Conservation (phyloP, 2,797 vertebrate species). For the Pteronotus mesoamericanus region DNA sequence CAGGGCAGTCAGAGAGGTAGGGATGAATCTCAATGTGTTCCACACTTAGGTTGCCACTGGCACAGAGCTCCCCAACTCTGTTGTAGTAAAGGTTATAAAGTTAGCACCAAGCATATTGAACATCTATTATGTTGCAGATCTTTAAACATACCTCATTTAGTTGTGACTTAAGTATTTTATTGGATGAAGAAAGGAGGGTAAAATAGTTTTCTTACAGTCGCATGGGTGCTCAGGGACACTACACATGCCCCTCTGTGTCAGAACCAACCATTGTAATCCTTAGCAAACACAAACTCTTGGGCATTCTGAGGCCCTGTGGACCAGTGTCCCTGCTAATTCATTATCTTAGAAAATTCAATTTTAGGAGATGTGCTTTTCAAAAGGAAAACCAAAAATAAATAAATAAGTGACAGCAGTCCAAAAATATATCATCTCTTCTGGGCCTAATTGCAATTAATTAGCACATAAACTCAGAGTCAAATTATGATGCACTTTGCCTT, state of each 20-base stretch:
- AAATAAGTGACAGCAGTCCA: slow-evolving; percentile 53
- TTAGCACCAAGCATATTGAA: not conserved
- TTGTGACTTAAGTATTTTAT: not conserved
- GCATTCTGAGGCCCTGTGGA: not conserved
- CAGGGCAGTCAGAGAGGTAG: not conserved
- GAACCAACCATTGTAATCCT: not conserved
- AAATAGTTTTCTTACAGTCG: not conserved
- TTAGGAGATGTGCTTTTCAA: not conserved
- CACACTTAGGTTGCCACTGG: not conserved
- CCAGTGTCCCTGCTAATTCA: not conserved
- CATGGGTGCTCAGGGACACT: too few relatives aligned
- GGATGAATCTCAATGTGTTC: not conserved
- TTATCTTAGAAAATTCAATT: not conserved
- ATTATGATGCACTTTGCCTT: slow-evolving; percentile 59
- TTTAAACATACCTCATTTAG: not conserved
- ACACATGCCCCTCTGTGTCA: not conserved
- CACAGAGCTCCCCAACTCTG: not conserved
- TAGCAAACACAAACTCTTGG: not conserved
- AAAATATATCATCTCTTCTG: slow-evolving; percentile 53
- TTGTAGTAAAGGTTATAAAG: not conserved
- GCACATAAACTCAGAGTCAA: slow-evolving; percentile 47
- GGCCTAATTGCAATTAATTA: slow-evolving; percentile 72
- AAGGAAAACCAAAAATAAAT: slow-evolving; percentile 47
- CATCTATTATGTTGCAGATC: not conserved
- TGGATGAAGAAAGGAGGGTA: not conserved